A percentile compares a stretch with the other conserved stretches of the same genome.
Evolutionary conservation across 2,888 invertebrate species (phyloP).

Genomic region (Reticulitermes lucifugus): DNA sequence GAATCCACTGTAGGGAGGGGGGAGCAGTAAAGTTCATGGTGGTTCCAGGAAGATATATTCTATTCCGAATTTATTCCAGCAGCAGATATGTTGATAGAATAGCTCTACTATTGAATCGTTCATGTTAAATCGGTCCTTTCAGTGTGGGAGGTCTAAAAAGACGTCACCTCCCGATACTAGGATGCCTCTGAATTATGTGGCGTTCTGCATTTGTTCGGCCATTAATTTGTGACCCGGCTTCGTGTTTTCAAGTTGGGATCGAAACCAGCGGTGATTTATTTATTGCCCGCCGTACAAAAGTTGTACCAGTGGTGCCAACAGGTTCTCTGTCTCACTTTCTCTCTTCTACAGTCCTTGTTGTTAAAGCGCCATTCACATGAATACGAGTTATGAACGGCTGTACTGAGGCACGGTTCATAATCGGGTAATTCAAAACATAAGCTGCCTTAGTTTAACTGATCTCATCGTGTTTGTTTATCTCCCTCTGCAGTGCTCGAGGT

Average conservation of each 20-base stretch:
- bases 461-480: no score
- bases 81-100: not conserved
- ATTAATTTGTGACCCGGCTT: slow-evolving; percentile 44
- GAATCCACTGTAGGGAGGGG: not conserved
- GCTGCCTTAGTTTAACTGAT: not conserved
- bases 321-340: slow-evolving; percentile 16
- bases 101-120: not conserved
- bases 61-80: not conserved
- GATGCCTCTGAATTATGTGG: slow-evolving; percentile 40
- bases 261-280: slow-evolving; percentile 43
- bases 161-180: slow-evolving; percentile 14
- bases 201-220: slow-evolving; percentile 45
- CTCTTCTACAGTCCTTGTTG: not conserved
- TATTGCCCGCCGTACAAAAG: slow-evolving; percentile 42
- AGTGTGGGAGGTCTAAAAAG: slow-evolving; percentile 25
- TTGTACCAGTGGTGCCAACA: slow-evolving; percentile 44
- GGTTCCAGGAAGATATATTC: not conserved
- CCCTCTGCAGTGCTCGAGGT: no score
- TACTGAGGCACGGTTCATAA: not conserved
- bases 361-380: not conserved
- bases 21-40: not conserved
- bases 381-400: not conserved
- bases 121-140: not conserved
- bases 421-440: no score
- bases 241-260: slow-evolving; percentile 41